Base-by-base conservation (phyloP, 2,888 invertebrate genomes). In the Himalopsyche tibetana region DNA sequence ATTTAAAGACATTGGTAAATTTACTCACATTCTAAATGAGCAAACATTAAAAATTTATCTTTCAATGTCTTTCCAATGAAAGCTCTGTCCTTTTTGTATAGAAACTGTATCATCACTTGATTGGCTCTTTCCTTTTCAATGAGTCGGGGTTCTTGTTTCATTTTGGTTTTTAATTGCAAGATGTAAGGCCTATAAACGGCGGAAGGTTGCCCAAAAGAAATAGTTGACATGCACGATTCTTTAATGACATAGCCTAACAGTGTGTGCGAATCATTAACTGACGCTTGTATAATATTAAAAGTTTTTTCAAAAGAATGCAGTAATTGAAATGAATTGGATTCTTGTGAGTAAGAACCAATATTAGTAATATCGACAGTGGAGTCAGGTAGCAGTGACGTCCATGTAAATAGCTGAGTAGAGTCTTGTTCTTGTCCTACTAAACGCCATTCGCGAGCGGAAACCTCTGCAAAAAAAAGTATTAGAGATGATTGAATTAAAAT, bases 341-440 rank as follows among this genome's bases (percentile, higher is more conserved):
- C 92, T 88, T 95, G 94, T 87, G 94, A 93, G 89, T 95, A 96
- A 74, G 94, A 92, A 0, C 96, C 96, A 88, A 96, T 93, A 86
- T 91, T 91, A 56, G 92, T 90, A 12, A 92, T 90, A 87, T 92
- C 92, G 85, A 90, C 90, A 17, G 88, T 89, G 45, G 90, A 89
- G 42, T 89, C 90, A n/a, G 89, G 90, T 74, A 92, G 92, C 82
- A 92, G 83, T 80, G 91, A 91, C 87, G 93, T 91, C 96, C 97
- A 97, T 42, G 95, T 94, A 55, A 96, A 93, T 45, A 97, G 91
- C 90, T 97, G 93, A 0, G 94, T 94, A 4, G 96, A 96, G 91
- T 96, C 95, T 91, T 95, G 95, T 90, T 97, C 97, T 91, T 97
- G 97, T 0, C 97, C 97, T 89, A 97, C 91, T 85, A 97, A 92